These are phyloP conservation scores for Lepidocolaptes lacrymiger DNA, from an alignment of 2,797 vertebrate species.

Conservation along the genomic window DNA sequence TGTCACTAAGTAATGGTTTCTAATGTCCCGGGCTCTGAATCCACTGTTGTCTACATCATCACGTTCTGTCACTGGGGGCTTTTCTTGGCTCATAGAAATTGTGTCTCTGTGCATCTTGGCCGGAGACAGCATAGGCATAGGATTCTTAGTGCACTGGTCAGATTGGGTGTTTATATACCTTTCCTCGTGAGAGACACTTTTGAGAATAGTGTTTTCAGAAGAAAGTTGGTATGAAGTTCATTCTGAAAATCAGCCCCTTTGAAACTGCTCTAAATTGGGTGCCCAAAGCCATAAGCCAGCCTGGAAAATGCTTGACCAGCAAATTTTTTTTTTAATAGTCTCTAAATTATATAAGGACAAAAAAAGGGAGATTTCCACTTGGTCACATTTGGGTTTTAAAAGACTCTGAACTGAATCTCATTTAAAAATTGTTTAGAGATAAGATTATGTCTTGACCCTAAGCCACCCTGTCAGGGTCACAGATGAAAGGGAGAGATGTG, in stretches of 20 bases:
- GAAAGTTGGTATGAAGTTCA: background rate
- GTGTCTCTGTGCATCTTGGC: background rate
- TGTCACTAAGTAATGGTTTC: background rate
- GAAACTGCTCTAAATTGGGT: background rate
- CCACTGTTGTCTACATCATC: background rate
- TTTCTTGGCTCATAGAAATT: background rate
- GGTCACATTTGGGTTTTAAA: background rate
- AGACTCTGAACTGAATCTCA: background rate
- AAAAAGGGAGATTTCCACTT: background rate
- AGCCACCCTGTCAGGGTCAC: background rate
- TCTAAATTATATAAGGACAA: background rate
- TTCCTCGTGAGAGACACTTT: background rate
- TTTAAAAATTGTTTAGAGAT: background rate
- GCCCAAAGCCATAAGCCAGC: background rate
- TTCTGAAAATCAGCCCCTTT: background rate
- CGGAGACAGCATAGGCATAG: background rate
- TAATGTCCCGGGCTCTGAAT: background rate
- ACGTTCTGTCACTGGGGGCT: background rate
- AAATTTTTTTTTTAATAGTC: background rate
- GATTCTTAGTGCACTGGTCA: background rate
- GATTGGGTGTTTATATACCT: background rate
- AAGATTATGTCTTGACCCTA: background rate
- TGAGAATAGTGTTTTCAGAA: background rate
- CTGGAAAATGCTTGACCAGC: background rate
- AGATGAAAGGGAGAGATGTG: background rate